Base-by-base conservation (phyloP, 2,797 vertebrate genomes). In the Myoxocephalus aenaeus region DNA sequence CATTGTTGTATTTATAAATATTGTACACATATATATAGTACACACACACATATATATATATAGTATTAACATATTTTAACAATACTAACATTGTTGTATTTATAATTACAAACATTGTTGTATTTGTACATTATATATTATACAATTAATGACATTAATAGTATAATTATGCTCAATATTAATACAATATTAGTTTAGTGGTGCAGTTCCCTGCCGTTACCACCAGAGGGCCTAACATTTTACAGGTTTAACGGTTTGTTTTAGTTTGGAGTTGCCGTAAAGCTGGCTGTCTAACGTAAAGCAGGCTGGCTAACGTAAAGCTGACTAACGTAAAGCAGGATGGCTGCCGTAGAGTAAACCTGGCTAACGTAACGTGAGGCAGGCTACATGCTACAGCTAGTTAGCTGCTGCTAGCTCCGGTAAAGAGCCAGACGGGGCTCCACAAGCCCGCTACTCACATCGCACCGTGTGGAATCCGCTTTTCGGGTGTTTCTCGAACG, bases 391-490 rank as follows among this genome's bases (percentile, higher is more conserved):
- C 81, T 79, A 87, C 29, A 17, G 51, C 12, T 53, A 53, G 51
- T 86, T 67, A 78, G 84, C 83, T 72, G 83, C 34, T 18, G 56
- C 64, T 90, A 89, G 85, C 84, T 25, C 17, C 61, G 15, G 67
- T 22, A 22, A 73, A 18, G 70, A 75, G 57, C 61, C 71, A 69
- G 42, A 66, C 75, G 32, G 34, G 11, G 46, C 20, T 7, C 65
- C 83, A 10, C 62, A 90, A 9, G 7, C 34, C 8, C 70, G n/a
- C 36, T 25, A 95, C 98, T 99, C 94, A 99, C 98, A 99, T 94
- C 98, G 96, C 73, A 99, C 96, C 4, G 98, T 99, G 81, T 99
- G 98, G 91, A 96, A 99, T 46, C 96, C 97, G 87, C 96, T 97
- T 92, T 96, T 96, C 9, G 98, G 96, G 58, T 96, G 95, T 88